Conservation (phyloP, 2,113 vertebrate species). For the Apeltes quadracus region DNA sequence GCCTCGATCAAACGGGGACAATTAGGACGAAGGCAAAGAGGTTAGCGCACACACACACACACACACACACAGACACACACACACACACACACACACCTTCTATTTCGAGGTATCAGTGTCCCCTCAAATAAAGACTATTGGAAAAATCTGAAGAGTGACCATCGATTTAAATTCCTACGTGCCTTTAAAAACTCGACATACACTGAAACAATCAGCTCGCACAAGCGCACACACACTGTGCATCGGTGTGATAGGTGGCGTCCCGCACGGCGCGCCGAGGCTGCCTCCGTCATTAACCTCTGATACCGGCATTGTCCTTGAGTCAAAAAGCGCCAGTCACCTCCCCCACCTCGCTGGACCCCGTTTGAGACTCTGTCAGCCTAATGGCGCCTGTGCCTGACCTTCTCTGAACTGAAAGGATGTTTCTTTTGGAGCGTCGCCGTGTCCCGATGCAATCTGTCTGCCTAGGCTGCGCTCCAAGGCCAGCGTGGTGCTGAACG, state of each 20-base stretch:
- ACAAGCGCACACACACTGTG: slow-evolving; percentile 24
- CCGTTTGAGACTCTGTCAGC: slow-evolving; percentile 67
- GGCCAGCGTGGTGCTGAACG: slow-evolving; percentile 47
- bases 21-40: slow-evolving; percentile 60
- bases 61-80: not conserved
- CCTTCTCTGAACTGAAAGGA: slow-evolving; percentile 67
- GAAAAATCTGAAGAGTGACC: not conserved
- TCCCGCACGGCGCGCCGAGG: slow-evolving; percentile 62
- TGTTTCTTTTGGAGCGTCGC: slow-evolving; percentile 47
- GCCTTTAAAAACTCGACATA: slow-evolving; percentile 1
- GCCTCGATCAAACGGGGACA: slow-evolving; percentile 58
- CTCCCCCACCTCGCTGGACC: slow-evolving; percentile 38
- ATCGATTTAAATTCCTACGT: not conserved
- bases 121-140: not conserved
- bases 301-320: slow-evolving; percentile 69
- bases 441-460: slow-evolving; percentile 60
- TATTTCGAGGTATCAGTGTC: not conserved
- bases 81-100: not conserved
- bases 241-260: slow-evolving; percentile 68
- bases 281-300: slow-evolving; percentile 75
- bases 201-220: not conserved
- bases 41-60: slow-evolving; percentile 2
- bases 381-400: slow-evolving; percentile 67
- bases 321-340: slow-evolving; percentile 73
- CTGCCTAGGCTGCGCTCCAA: slow-evolving; percentile 57